These are phyloP conservation scores for Sycophila texana DNA, from an alignment of 2,888 invertebrate species.

Conservation along the genomic window DNA sequence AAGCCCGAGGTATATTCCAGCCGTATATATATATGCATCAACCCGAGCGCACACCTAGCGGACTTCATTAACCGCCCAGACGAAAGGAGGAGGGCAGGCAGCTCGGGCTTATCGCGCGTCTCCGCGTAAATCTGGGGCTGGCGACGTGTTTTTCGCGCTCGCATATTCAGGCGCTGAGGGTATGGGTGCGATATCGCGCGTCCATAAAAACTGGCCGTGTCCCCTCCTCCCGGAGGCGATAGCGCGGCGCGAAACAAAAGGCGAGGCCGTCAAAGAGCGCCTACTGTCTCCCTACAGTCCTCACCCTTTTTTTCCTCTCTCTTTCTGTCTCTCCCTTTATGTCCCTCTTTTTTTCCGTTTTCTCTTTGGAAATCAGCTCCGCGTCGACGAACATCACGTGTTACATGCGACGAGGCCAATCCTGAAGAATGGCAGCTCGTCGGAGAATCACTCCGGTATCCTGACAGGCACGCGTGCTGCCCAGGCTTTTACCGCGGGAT, in stretches of 20 bases:
- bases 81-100: neutral
- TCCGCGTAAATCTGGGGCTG: slow-evolving; percentile 12
- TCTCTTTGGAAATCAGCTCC: too few relatives aligned
- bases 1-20: neutral
- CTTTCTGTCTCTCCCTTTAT: neutral
- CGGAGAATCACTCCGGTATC: too few relatives aligned
- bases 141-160: slow-evolving; percentile 5
- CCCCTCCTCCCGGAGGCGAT: neutral
- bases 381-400: too few relatives aligned
- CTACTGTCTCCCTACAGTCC: too few relatives aligned
- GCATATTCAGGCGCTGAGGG: neutral
- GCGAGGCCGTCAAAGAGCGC: neutral
- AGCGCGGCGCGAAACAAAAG: slow-evolving; percentile 16
- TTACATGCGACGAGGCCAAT: too few relatives aligned
- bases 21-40: neutral
- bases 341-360: too few relatives aligned
- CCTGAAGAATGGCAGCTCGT: too few relatives aligned
- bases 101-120: slow-evolving; percentile 16
- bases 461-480: too few relatives aligned
- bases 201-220: slow-evolving; percentile 34
- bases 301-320: neutral
- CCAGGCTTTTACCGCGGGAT: too few relatives aligned
- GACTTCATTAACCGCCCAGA: neutral
- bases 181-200: slow-evolving; percentile 15
- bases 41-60: neutral